A percentile compares a stretch with the other conserved stretches of the same genome.
Conservation (phyloP, 2,888 invertebrate genomes). For the Hydrotaea cyrtoneurina region DNA sequence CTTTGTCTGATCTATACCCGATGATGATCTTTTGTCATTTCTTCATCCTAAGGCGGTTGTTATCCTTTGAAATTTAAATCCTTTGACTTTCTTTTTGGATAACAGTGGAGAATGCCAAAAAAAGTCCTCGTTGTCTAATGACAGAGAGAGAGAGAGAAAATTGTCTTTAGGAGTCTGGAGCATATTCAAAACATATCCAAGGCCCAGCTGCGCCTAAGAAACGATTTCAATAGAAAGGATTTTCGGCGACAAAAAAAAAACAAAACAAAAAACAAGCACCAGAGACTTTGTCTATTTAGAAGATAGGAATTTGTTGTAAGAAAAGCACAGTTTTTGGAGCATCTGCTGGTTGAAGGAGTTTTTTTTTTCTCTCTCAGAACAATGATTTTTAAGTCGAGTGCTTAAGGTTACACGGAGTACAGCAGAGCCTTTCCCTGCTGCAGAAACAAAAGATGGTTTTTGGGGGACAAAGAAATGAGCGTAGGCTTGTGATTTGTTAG, state of each 20-base stretch:
- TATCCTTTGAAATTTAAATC: conserved; percentile 59
- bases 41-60: conserved; percentile 32
- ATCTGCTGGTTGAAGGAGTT: background rate
- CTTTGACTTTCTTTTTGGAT: conserved; percentile 56
- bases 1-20: conserved; percentile 21
- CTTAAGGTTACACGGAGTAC: too few species aligned
- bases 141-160: background rate
- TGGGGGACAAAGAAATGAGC: too few species aligned
- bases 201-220: background rate
- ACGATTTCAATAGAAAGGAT: too few species aligned
- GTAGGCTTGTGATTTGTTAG: too few species aligned
- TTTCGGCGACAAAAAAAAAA: background rate
- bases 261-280: background rate
- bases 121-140: background rate
- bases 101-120: background rate
- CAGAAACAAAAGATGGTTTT: too few species aligned
- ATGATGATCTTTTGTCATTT: conserved; percentile 33
- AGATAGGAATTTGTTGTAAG: background rate
- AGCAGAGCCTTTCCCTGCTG: too few species aligned
- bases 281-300: background rate
- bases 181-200: conserved; percentile 16
- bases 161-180: background rate
- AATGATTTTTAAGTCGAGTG: too few species aligned
- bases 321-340: background rate
- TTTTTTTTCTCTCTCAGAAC: too few species aligned